Evolutionary conservation across 2,113 vertebrate genomes (phyloP), one percentile per base, ranked within the genome.

Genomic region (Chaetodon auriga): DNA sequence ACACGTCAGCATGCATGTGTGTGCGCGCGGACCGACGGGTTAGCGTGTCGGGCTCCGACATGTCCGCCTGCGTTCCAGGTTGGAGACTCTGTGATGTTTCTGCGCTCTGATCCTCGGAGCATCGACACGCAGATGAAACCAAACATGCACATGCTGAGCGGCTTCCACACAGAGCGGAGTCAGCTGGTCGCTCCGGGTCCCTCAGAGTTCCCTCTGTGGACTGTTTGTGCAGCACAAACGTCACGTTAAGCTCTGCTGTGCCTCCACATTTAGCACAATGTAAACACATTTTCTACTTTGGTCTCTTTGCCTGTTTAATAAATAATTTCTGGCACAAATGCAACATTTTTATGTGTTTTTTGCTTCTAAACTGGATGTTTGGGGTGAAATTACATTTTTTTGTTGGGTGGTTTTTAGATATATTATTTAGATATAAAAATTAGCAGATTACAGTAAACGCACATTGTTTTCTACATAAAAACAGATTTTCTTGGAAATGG

Each of bases 61-160:
- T 63, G 75, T 78, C 75, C n/a, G 57, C 55, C 75, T 86, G 80
- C 41, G 75, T 53, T 79, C 77, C 87, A 88, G 82, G 53, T 73
- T 64, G 80, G 66, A 86, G 69, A 78, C 78, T 66, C 61, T 81
- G 73, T 61, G 83, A 84, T 83, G 54, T 63, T 23, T 62, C 75
- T 48, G 70, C 75, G 12, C 68, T 78, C 65, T 71, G 84, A 78
- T 80, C 80, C 84, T 83, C 70, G 8, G 68, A 83, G 78, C 71
- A 45, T 72, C 72, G 45, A 78, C 84, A 75, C 71, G 46, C 73
- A 35, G 81, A 79, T 84, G 70, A 89, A 88, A 89, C 76, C 91
- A 90, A 76, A 89, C 93, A 93, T 93, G 93, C 93, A 93, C 92
- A 93, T 92, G 92, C 91, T 88, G 83, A 84, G 88, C 82, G 80